Evolutionary conservation across 92 coral and sea anemone species (phyloP), one percentile per base, ranked within the genome.

Genomic region (Meandrina meandrites): DNA sequence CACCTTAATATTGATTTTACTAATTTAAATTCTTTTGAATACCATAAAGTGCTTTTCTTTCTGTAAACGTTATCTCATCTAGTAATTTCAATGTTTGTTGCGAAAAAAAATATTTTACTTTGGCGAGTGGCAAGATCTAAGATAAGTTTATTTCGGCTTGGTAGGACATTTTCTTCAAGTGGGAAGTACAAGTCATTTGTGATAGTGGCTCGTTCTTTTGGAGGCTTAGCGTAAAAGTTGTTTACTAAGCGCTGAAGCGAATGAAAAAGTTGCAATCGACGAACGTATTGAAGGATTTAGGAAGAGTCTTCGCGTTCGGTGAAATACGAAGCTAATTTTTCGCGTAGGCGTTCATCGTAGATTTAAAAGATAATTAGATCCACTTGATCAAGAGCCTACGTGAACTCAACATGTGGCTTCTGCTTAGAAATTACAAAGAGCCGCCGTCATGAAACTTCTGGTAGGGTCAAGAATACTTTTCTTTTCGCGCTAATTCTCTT

Each of bases 341-440:
- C 48, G 62, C 60, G 86, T 47, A 48, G 68, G 86, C 30, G 78
- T 53, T 18, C 16, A 12, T 13, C 34, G 56, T 28, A 22, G 32
- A 48, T 69, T 82, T 82, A 6, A 11, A 19, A 82, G 78, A 70
- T 82, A 82, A 82, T 70, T 70, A 78, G 68, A 82, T 82, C 78
- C 86, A 82, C 78, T 82, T 71, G 35, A 70, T 16, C 11, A 36
- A 27, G 67, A 31, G 27, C 64, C 60, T 78, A 30, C 64, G 34
- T 48, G 37, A 78, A 21, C 36, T 14, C 79, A 31, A 18, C 78
- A 27, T 45, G 77, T 22, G 37, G 8, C 27, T 78, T 50, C 45
- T 18, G 67, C 34, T 71, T 47, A 34, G 21, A 30, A 70, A 51
- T 31, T 48, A 12, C 35, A 50, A 32, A 30, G 76, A 82, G 37